Conservation (phyloP, 1,140 invertebrate species). For the Musca domestica region DNA sequence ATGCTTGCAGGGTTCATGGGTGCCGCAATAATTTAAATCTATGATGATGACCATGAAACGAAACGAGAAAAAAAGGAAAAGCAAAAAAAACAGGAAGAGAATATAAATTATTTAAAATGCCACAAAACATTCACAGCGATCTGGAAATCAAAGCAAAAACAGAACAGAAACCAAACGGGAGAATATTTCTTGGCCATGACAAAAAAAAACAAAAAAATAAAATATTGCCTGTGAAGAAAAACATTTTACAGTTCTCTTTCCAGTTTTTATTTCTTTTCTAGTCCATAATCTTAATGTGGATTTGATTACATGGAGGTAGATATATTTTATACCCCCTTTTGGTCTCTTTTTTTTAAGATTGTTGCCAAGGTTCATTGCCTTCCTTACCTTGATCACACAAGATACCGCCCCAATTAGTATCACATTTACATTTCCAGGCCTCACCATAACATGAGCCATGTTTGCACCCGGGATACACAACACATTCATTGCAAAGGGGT, state of each 20-base stretch:
- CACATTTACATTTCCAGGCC: slow-evolving; percentile 83
- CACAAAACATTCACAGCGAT: too few species aligned
- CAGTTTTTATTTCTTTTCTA: too few species aligned
- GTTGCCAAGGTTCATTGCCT: slow-evolving; percentile 18
- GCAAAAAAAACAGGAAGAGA: neutral
- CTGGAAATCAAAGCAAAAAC: too few species aligned
- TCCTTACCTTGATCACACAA: slow-evolving; percentile 79
- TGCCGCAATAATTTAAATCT: slow-evolving; percentile 96
- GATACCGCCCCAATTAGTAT: slow-evolving; percentile 85
- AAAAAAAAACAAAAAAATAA: too few species aligned
- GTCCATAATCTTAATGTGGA: neutral
- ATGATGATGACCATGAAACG: neutral
- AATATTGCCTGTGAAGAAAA: too few species aligned
- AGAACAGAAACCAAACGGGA: too few species aligned
- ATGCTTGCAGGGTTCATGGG: slow-evolving; percentile 89
- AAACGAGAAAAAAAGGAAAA: neutral
- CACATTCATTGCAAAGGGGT: slow-evolving; percentile 79
- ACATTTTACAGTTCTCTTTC: too few species aligned
- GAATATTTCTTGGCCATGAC: too few species aligned
- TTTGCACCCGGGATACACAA: slow-evolving; percentile 82
- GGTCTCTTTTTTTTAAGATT: neutral
- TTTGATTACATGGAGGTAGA: neutral
- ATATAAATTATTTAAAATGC: neutral
- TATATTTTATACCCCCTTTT: neutral
- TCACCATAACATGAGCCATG: slow-evolving; percentile 84